Evolutionary conservation across 2,888 invertebrate genomes (phyloP).

Genomic region (Metopia argyrocephala): DNA sequence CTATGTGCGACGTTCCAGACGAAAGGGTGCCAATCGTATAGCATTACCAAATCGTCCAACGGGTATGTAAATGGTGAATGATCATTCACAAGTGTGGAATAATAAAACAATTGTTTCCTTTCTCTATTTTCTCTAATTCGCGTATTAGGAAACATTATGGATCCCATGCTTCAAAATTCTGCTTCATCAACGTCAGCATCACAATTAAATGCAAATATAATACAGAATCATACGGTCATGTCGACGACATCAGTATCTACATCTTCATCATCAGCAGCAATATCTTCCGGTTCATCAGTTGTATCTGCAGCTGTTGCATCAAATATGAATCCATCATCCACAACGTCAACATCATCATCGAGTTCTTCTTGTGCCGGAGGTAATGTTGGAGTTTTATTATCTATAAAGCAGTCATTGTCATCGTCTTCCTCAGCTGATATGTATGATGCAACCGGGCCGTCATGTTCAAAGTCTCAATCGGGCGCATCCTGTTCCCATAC

Average conservation of each 20-base stretch:
- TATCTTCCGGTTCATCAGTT: conserved; percentile 58
- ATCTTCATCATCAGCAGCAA: conserved; percentile 66
- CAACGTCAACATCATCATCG: conserved; percentile 60
- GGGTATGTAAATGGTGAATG: conserved; percentile 68
- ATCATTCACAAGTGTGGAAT: background rate
- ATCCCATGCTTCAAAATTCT: conserved; percentile 86
- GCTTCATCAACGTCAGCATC: conserved; percentile 78
- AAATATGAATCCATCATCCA: conserved; percentile 16
- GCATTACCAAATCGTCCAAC: conserved; percentile 78
- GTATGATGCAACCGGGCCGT: conserved; percentile 57
- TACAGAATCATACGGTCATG: conserved; percentile 60
- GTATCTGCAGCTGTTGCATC: conserved; percentile 41
- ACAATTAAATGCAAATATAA: conserved; percentile 65
- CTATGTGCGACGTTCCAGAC: conserved; percentile 93
- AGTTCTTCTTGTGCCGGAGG: conserved; percentile 63
- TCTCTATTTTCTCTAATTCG: background rate
- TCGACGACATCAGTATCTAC: conserved; percentile 60
- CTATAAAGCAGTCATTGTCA: conserved; percentile 44
- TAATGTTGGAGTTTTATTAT: conserved; percentile 33
- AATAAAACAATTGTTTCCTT: background rate
- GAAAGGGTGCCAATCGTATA: conserved; percentile 92
- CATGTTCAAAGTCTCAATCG: conserved; percentile 54
- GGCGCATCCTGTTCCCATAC: conserved; percentile 49
- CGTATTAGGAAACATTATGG: conserved; percentile 79
- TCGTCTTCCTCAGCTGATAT: conserved; percentile 51